phyloP scores from a whole-genome alignment of 2,113 vertebrate species.

The Phrynocephalus versicolor region DNA sequence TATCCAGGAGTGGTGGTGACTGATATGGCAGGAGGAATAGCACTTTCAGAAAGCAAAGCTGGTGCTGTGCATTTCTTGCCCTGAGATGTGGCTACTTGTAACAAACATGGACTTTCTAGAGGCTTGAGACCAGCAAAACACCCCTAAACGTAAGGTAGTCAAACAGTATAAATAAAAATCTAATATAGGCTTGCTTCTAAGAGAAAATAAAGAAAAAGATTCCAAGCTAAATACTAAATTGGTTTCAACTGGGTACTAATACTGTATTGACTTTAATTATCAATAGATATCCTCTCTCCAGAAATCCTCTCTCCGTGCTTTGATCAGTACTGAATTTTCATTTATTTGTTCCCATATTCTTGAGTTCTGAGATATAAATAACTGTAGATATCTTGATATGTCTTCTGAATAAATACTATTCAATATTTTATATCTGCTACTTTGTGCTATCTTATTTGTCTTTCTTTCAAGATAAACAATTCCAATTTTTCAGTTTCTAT shows the following conservation, averaged over 20 bases:
- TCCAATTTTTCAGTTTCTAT: slow-evolving; percentile 23
- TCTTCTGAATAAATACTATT: slow-evolving; percentile 30
- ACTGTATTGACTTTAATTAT: neutral
- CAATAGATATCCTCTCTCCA: too few species aligned
- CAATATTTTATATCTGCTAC: slow-evolving; percentile 6
- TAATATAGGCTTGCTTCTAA: neutral
- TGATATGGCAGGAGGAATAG: neutral
- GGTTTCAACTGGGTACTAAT: neutral
- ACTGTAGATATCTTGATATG: slow-evolving; percentile 23
- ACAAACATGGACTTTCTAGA: neutral
- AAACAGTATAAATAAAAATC: neutral
- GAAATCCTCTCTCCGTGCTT: neutral
- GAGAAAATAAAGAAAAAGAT: neutral
- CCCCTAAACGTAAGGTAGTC: neutral
- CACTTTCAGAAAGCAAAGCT: neutral
- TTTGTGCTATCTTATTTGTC: slow-evolving; percentile 30
- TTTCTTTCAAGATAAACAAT: slow-evolving; percentile 30
- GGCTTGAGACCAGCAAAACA: neutral
- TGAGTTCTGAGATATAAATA: slow-evolving; percentile 13
- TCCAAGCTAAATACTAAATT: neutral
- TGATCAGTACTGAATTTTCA: slow-evolving; percentile 8
- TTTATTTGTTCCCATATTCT: neutral
- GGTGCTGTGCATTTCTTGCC: neutral
- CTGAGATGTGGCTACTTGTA: neutral
- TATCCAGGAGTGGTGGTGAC: neutral